These are phyloP conservation scores for Stegastes partitus DNA, from an alignment of 2,113 vertebrate species.

Conservation along the genomic window DNA sequence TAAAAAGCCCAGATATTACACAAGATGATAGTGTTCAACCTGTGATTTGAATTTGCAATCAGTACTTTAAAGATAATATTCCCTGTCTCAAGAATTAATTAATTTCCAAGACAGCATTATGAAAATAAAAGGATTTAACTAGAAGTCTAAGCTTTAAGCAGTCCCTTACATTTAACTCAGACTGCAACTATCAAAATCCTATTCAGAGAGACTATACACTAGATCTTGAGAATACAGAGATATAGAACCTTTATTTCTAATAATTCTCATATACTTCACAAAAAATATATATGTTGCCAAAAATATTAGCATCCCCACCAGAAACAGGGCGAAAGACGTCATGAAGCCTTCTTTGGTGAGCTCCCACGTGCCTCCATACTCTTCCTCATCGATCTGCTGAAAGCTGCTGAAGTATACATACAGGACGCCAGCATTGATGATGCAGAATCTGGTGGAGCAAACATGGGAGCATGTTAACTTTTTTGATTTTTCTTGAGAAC, in stretches of 20 bases:
- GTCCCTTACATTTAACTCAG: no score
- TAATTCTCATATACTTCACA: background rate
- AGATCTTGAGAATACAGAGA: background rate
- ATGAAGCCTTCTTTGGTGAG: slow-evolving; percentile 99
- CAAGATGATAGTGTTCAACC: no score
- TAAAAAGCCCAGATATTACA: no score
- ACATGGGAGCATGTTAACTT: background rate
- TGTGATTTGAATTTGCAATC: no score
- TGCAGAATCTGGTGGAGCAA: slow-evolving; percentile 91
- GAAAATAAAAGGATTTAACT: no score
- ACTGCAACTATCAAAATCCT: no score
- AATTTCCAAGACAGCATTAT: no score
- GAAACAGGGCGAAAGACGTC: slow-evolving; percentile 98
- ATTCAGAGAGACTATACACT: background rate
- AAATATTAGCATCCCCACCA: slow-evolving; percentile 84
- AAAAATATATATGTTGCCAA: background rate
- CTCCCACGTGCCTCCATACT: slow-evolving; percentile 98
- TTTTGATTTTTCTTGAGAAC: background rate
- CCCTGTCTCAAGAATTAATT: no score
- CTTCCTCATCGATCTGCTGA: slow-evolving; percentile 98
- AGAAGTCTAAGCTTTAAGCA: no score
- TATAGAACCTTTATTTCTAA: background rate
- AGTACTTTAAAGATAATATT: no score
- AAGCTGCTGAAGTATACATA: slow-evolving; percentile 99
- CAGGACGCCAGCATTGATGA: slow-evolving; percentile 97